Base-by-base conservation (phyloP, 1,140 invertebrate species). In the Mesaphorura yosii region DNA sequence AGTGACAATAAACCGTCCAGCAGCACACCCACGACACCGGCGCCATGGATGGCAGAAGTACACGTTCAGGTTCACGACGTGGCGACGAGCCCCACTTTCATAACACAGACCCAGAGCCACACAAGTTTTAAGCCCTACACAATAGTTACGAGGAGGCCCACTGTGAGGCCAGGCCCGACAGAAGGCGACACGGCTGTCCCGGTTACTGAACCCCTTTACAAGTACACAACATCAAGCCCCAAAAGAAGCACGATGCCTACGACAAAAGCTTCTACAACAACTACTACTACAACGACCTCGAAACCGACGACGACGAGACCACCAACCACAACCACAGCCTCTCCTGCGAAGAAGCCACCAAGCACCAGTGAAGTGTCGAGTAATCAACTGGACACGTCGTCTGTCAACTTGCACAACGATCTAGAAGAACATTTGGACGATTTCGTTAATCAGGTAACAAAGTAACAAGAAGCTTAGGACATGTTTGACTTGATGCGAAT, bases 61-160 rank as follows among this genome's bases (percentile, higher is more conserved):
- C n/a, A n/a, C n/a, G n/a, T n/a, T n/a, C n/a, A n/a, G 69, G 14
- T 65, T 68, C 17, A 58, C 63, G 1, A 49, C 68, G 69, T 56
- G 68, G 70, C 34, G 53, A 69, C 2, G 67, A 69, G 7, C 72
- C 69, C 44, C 69, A 66, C 3, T 68, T 72, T 5, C 67, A 67
- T 1, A 31, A 68, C 0, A 45, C 62, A 37, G 51, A 62, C 3
- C 68, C 2, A 53, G 51, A 12, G 25, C 53, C 34, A 53, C 53
- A 20, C 48, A 2, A 38, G 26, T 7, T 28, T 38, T 17, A 45
- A 45, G 20, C 46, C 53, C 37, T 19, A 39, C 34, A 25, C 28
- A 27, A 37, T n/a, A n/a, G n/a, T 53, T 10, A 26, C 46, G 29
- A 17, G n/a, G 29, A 37, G 29, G 28, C 22, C 20, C 29, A 3